A percentile compares a stretch with the other conserved stretches of the same genome.
phyloP scores from a whole-genome alignment of 2,113 vertebrate species.

The Coturnix japonica region DNA sequence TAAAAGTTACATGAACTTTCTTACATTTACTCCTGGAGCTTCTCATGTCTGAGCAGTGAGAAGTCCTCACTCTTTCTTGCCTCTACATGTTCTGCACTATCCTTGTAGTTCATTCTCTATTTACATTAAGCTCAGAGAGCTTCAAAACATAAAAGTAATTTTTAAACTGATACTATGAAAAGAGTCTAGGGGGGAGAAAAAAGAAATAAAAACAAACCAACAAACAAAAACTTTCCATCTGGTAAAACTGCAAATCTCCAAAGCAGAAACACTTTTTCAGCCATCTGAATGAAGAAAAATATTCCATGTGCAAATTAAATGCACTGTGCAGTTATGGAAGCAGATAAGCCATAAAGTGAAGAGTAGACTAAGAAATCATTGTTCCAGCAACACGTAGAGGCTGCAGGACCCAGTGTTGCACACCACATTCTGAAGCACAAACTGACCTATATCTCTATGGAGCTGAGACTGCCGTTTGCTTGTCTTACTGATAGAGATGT shows the following conservation, averaged over 20 bases:
- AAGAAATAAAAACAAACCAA: neutral
- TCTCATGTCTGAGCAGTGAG: neutral
- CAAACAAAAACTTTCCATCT: neutral
- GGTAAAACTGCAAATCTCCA: neutral
- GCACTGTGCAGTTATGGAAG: neutral
- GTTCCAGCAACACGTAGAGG: neutral
- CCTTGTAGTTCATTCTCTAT: neutral
- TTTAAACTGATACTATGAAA: neutral
- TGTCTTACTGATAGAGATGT: neutral
- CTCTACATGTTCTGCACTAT: neutral
- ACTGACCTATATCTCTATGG: slow-evolving; percentile 7
- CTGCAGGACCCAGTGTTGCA: neutral
- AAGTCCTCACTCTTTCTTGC: neutral
- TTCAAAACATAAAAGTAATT: neutral
- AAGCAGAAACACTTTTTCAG: neutral
- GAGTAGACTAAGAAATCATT: neutral
- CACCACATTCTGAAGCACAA: neutral
- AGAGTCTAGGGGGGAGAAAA: neutral
- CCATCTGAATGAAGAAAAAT: neutral
- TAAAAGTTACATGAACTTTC: neutral
- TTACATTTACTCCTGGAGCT: neutral
- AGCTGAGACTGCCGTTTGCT: neutral
- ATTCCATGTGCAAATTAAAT: neutral
- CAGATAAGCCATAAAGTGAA: neutral
- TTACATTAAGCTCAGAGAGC: neutral